These are phyloP conservation scores for Lasioglossum oenotherae DNA, from an alignment of 2,888 invertebrate species.

Conservation along the genomic window DNA sequence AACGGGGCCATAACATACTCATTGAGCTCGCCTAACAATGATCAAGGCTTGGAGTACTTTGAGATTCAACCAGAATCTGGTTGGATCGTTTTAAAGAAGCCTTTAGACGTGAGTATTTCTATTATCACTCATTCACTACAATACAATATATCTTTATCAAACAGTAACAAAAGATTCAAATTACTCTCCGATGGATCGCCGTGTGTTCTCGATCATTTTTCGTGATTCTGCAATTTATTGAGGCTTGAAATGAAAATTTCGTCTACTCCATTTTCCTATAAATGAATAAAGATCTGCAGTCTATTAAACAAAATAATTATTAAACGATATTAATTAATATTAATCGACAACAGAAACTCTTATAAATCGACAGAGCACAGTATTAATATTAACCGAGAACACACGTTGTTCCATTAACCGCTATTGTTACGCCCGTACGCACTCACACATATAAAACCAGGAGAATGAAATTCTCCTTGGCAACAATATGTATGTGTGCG, in stretches of 20 bases:
- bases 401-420: constrained; percentile 65
- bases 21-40: constrained; percentile 94
- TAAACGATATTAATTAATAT: too few relatives aligned
- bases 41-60: constrained; percentile 94
- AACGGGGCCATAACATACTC: constrained; percentile 98
- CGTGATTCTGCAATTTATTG: too few relatives aligned
- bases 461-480: neutral
- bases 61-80: constrained; percentile 98
- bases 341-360: too few relatives aligned
- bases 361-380: too few relatives aligned
- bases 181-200: constrained; percentile 51
- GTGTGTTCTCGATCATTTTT: constrained; percentile 31
- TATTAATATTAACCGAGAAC: too few relatives aligned
- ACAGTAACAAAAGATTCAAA: constrained; percentile 55
- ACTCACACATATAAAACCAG: neutral
- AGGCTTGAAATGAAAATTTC: too few relatives aligned
- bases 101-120: constrained; percentile 95
- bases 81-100: constrained; percentile 98
- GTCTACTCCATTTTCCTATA: too few relatives aligned
- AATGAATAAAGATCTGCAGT: too few relatives aligned
- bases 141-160: constrained; percentile 59
- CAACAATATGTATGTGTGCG: constrained; percentile 21
- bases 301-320: too few relatives aligned
- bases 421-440: constrained; percentile 58
- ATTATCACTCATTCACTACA: constrained; percentile 59